Conservation (phyloP, 2,888 invertebrate genomes). For the Luperina testacea region DNA sequence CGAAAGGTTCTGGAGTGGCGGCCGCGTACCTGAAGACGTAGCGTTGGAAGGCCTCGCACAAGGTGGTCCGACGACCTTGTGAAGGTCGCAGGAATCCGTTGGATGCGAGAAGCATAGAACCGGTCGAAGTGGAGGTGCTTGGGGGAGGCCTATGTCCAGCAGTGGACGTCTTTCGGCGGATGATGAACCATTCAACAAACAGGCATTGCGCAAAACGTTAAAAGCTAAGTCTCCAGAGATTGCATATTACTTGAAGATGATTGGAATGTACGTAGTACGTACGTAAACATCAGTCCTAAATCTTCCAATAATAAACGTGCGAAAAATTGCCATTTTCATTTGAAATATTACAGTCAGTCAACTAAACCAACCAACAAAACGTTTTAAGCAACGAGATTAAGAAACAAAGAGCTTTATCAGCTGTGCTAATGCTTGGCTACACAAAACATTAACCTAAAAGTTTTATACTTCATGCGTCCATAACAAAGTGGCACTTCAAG, state of each 20-base stretch:
- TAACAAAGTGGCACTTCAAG: constrained; percentile 58
- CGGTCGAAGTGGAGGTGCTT: too few relatives aligned
- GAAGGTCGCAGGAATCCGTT: too few relatives aligned
- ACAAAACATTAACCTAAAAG: constrained; percentile 54
- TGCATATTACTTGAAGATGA: background rate
- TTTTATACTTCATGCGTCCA: constrained; percentile 56
- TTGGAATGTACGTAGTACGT: background rate
- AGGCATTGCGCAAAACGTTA: background rate
- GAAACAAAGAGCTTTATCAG: constrained; percentile 50
- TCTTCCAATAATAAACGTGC: background rate
- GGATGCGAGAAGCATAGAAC: too few relatives aligned
- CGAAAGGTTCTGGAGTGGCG: too few relatives aligned
- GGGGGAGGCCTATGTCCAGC: too few relatives aligned
- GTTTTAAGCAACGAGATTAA: constrained; percentile 36
- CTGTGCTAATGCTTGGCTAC: constrained; percentile 34
- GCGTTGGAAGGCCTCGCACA: too few relatives aligned
- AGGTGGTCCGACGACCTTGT: too few relatives aligned
- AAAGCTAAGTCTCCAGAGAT: background rate
- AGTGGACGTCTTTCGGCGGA: too few relatives aligned
- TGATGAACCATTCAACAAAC: background rate
- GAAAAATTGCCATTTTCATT: background rate
- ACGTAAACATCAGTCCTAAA: background rate
- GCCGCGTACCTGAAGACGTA: too few relatives aligned
- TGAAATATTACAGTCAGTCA: background rate
- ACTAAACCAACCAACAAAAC: constrained; percentile 8